Evolutionary conservation across 2,888 invertebrate species (phyloP), one percentile per base, ranked within the genome.

Genomic region (Salticus scenicus): DNA sequence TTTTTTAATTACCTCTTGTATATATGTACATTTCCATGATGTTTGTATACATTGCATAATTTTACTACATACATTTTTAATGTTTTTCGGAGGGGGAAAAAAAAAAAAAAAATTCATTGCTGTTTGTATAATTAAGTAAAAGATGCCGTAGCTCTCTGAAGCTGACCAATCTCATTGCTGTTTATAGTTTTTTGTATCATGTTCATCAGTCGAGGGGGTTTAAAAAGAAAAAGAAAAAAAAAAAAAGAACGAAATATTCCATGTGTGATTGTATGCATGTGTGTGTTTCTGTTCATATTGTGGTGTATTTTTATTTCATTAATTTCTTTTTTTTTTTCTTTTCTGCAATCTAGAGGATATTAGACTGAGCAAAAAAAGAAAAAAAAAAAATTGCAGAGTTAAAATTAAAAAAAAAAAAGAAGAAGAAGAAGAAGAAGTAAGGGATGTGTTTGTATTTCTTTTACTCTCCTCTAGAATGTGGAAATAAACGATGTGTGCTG

Each of bases 401-500:
- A 57, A 24, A 57, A 24, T 24, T 57, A 24, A 67, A 67, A 14
- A 14, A 51, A 51, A 51, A 20, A 51, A 17, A 14, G n/a, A 14
- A 51, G 10, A 51, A 20, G 17, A 66, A 28, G 1, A 12, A 12
- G 2, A 4, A 17, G 24, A 57, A n/a, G n/a, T n/a, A 57, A 24
- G 24, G 5, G 24, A 24, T 7, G 33, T 33, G n/a, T 63, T 63
- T 27, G 17, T 20, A 17, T 33, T 33, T 67, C 20, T 5, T 37
- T 24, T 47, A 20, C 57, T 72, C n/a, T 51, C 72, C 72, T 72
- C 72, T 72, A 72, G 72, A 72, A 57, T 72, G 72, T 57, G 72
- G 72, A 72, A 72, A 57, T 27, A n/a, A n/a, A n/a, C n/a, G 63
- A 27, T 41, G 28, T 37, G 30, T 78, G 73, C 64, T 63, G 28